Evolutionary conservation across 2,888 invertebrate genomes (phyloP), one percentile per base, ranked within the genome.

Genomic region (Colletes collaris): DNA sequence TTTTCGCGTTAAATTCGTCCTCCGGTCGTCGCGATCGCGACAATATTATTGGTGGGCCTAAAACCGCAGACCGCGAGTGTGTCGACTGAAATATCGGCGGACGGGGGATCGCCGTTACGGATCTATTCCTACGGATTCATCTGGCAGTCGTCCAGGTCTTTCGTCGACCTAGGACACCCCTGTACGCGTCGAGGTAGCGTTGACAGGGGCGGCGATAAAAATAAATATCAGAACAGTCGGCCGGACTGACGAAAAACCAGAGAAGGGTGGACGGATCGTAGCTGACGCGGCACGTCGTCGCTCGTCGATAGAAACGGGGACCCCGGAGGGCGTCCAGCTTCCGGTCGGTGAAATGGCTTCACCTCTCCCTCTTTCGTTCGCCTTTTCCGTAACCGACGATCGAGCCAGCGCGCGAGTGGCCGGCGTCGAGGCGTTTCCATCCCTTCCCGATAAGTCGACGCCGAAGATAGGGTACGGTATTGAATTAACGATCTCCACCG

Each of bases 251-350:
- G 85, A 81, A 80, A 85, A 85, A 84, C 82, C 79, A 80, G 83
- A 84, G 88, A 85, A 84, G 83, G 86, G 87, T 86, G 83, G 84
- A 81, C 80, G 86, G 56, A 69, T 71, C 75, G 50, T 69, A 85
- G 92, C 92, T 92, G 92, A 92, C 92, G 92, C 89, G 89, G 92
- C 91, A 88, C 85, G 86, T 89, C 87, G 90, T 89, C 89, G 87
- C 76, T 81, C 82, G 85, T 81, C 83, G 82, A 82, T 88, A 69
- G 83, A 88, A 84, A 86, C 40, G 79, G 72, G 75, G 82, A 77
- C 76, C 80, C 84, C 76, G 65, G 78, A 67, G 84, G 80, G 77
- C 86, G 81, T 85, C 90, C 90, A 88, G 89, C 89, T 92, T 92
- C 92, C 92, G 91, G 88, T 88, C 83, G 82, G 85, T 83, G 87